These are phyloP conservation scores for Chaetogeoica ovagalla DNA, from an alignment of 2,888 invertebrate genomes.

Conservation along the genomic window DNA sequence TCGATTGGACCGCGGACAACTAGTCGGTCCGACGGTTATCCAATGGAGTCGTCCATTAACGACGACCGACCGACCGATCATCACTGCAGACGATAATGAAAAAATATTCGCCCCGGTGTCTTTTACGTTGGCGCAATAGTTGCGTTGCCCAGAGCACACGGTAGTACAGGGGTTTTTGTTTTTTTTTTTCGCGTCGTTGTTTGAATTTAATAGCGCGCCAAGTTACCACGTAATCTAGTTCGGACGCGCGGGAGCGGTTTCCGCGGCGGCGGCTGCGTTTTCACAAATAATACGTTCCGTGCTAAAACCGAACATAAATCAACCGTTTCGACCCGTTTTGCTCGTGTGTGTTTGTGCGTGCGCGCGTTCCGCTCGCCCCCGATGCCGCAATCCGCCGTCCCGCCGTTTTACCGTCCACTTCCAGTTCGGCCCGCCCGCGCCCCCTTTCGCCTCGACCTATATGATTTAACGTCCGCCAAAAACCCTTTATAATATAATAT, in stretches of 20 bases:
- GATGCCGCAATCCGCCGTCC: neutral
- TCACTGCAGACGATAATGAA: no score
- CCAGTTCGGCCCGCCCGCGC: neutral
- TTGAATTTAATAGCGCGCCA: constrained; percentile 43
- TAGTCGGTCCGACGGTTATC: no score
- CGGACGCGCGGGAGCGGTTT: constrained; percentile 47
- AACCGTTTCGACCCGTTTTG: constrained; percentile 38
- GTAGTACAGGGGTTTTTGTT: constrained; percentile 5
- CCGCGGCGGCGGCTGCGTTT: constrained; percentile 28
- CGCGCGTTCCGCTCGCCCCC: neutral
- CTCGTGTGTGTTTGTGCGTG: no score
- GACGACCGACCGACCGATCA: no score
- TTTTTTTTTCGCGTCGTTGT: constrained; percentile 12
- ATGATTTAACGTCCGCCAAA: constrained; percentile 35
- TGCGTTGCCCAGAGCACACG: neutral
- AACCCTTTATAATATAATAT: constrained; percentile 23
- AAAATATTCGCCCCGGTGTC: no score
- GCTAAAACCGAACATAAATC: constrained; percentile 51
- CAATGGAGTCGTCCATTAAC: no score
- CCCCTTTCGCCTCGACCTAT: neutral
- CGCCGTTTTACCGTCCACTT: neutral
- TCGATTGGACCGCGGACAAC: no score
- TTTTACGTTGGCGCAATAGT: neutral
- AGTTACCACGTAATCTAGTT: constrained; percentile 52
- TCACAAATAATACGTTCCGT: constrained; percentile 51